Conservation (phyloP, 1,140 invertebrate genomes). For the Druon quercuslanigerum region DNA sequence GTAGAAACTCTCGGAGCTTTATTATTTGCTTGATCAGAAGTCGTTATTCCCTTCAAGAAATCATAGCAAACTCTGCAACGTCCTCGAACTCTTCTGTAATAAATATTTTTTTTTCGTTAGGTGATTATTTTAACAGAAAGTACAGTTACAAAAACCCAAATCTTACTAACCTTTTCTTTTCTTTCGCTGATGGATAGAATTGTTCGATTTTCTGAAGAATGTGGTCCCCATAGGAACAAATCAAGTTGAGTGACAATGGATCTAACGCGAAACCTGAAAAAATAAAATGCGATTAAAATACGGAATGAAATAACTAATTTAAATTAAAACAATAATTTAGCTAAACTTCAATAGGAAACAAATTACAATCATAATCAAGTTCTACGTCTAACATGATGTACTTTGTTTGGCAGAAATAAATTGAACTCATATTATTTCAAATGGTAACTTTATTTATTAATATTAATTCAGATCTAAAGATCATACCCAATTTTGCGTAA, state of each 20-base stretch:
- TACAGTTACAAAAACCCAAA: too few relatives aligned
- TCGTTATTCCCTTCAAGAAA: not conserved
- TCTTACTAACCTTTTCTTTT: not conserved
- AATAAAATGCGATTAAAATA: not conserved
- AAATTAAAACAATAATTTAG: too few relatives aligned
- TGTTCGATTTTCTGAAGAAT: not conserved
- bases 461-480: too few relatives aligned
- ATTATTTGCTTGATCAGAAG: not conserved
- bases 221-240: conserved; percentile 7
- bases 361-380: too few relatives aligned
- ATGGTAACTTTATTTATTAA: too few relatives aligned
- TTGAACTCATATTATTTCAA: too few relatives aligned
- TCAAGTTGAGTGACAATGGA: not conserved
- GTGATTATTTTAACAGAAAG: too few relatives aligned
- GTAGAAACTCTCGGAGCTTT: not conserved
- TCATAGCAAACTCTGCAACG: not conserved
- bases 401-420: too few relatives aligned
- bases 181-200: not conserved
- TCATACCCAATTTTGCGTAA: too few relatives aligned
- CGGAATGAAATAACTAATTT: not conserved
- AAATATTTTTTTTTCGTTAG: not conserved
- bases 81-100: conserved; percentile 13
- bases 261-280: not conserved
- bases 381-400: too few relatives aligned
- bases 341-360: too few relatives aligned